Conservation (phyloP, 2,888 invertebrate genomes). For the Ptychoptera albimana region DNA sequence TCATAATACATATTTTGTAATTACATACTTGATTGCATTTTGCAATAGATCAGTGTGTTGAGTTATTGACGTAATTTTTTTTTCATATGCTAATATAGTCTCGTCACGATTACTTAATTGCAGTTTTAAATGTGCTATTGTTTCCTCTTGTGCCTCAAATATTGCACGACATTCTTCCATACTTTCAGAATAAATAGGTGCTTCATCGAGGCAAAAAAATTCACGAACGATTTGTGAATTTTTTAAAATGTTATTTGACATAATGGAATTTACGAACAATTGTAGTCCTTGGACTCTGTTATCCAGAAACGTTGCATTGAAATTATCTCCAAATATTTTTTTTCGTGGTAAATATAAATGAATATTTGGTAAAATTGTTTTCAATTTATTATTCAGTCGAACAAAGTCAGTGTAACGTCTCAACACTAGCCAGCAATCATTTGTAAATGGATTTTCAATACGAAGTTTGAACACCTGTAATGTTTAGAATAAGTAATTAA, state of each 20-base stretch:
- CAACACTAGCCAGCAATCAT: slow-evolving; percentile 76
- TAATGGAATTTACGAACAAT: slow-evolving; percentile 62
- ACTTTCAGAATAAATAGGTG: slow-evolving; percentile 59
- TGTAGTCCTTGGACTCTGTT: slow-evolving; percentile 64
- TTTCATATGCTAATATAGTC: slow-evolving; percentile 43
- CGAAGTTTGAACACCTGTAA: slow-evolving; percentile 28
- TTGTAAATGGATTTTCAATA: slow-evolving; percentile 57
- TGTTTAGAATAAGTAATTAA: slow-evolving; percentile 3
- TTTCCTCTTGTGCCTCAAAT: slow-evolving; percentile 74
- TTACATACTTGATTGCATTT: slow-evolving; percentile 19
- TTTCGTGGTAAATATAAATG: slow-evolving; percentile 67
- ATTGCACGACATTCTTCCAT: slow-evolving; percentile 67
- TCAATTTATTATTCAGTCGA: slow-evolving; percentile 55
- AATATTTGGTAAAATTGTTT: slow-evolving; percentile 48
- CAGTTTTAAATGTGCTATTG: slow-evolving; percentile 56
- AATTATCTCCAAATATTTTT: slow-evolving; percentile 76
- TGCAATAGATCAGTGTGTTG: slow-evolving; percentile 24
- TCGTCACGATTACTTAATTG: slow-evolving; percentile 62
- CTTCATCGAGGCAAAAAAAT: slow-evolving; percentile 81
- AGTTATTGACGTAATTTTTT: slow-evolving; percentile 33
- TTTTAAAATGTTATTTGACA: slow-evolving; percentile 37
- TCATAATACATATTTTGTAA: no score
- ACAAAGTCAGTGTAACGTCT: slow-evolving; percentile 81
- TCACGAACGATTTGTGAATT: slow-evolving; percentile 54
- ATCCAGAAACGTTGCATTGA: slow-evolving; percentile 70